Percentiles rank a stretch among this genome's conserved stretches.
Conservation (phyloP, 1,140 invertebrate genomes). For the Pseudobourletiella spinata region DNA sequence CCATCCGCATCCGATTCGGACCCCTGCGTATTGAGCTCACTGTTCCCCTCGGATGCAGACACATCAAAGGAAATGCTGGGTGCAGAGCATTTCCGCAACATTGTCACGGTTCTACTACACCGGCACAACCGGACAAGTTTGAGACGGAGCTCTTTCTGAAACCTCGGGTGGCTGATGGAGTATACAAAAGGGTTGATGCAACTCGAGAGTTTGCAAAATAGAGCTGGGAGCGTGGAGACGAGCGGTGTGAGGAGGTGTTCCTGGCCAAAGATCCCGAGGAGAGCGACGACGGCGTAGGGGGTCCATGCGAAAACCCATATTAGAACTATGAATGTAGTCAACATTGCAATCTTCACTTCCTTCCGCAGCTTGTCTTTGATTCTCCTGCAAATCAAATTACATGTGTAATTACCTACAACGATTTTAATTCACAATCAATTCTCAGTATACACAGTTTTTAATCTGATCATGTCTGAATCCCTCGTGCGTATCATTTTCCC, state of each 20-base stretch:
- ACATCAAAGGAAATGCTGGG: background rate
- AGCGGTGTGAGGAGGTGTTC: slow-evolving; percentile 49
- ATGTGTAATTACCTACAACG: background rate
- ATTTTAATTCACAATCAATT: too few species aligned
- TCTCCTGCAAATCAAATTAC: background rate
- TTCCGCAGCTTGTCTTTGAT: background rate
- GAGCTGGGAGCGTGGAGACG: slow-evolving; percentile 61
- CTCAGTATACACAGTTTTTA: too few species aligned
- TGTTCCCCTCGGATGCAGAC: background rate
- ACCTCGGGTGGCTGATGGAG: slow-evolving; percentile 50
- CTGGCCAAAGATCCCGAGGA: slow-evolving; percentile 57
- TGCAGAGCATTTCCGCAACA: background rate
- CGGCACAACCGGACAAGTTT: background rate
- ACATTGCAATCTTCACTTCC: slow-evolving; percentile 55
- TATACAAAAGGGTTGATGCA: slow-evolving; percentile 67
- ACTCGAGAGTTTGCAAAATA: slow-evolving; percentile 63
- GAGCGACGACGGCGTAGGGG: slow-evolving; percentile 60
- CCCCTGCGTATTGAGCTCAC: too few species aligned
- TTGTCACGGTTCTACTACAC: background rate
- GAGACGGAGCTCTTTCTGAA: slow-evolving; percentile 48
- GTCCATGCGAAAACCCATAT: slow-evolving; percentile 68
- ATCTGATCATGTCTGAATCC: too few species aligned
- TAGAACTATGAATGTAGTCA: slow-evolving; percentile 55
- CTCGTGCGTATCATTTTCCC: too few species aligned
- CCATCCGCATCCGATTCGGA: too few species aligned